phyloP scores from a whole-genome alignment of 2,797 vertebrate species.

The Pterois miles region DNA sequence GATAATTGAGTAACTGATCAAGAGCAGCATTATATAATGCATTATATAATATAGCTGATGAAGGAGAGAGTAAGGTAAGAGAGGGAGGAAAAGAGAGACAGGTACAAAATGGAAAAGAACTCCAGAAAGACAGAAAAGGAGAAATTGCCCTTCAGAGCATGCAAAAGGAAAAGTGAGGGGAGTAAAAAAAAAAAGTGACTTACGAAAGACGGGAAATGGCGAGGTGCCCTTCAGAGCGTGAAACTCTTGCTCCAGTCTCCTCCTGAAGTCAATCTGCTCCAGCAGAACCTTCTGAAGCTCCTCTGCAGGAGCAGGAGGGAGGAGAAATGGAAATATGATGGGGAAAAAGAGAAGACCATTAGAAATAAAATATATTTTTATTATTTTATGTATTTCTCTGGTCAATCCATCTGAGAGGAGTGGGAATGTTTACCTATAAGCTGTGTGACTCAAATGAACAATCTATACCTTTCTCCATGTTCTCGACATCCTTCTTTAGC shows the following conservation, averaged over 20 bases:
- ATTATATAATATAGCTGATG: background rate
- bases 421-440: background rate
- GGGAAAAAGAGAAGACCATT: background rate
- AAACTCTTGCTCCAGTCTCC: conserved; percentile 97
- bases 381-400: too few relatives aligned
- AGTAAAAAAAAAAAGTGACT: conserved; percentile 68
- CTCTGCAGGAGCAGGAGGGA: conserved; percentile 81
- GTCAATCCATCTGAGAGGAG: too few relatives aligned
- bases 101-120: background rate
- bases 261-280: conserved; percentile 96
- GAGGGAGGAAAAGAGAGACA: background rate
- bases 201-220: conserved; percentile 97
- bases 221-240: conserved; percentile 95
- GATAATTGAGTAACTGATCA: conserved; percentile 13
- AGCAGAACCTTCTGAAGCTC: conserved; percentile 99
- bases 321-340: background rate
- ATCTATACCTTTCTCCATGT: conserved; percentile 96
- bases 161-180: background rate
- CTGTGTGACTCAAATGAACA: background rate
- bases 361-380: background rate
- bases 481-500: conserved; percentile 95
- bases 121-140: background rate
- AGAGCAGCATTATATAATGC: background rate
- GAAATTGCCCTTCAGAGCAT: conserved; percentile 16
- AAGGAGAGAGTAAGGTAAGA: background rate